Evolutionary conservation across 2,113 vertebrate genomes (phyloP).

Genomic region (Ptyas mucosa): DNA sequence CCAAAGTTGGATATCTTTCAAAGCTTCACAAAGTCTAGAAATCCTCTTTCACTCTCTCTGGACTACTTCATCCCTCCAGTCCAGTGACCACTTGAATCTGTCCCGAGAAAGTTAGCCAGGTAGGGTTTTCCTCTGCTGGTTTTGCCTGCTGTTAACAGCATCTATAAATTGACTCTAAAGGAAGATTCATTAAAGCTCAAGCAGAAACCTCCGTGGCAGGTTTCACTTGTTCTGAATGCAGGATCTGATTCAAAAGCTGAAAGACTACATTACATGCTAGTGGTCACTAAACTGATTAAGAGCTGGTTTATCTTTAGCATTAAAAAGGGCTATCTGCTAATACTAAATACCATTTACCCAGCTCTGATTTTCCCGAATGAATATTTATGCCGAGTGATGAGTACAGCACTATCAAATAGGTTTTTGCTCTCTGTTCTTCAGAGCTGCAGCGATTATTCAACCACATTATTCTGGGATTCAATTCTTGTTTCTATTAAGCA

Average conservation of each 20-base stretch:
- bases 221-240: not conserved
- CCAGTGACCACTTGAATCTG: not conserved
- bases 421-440: constrained; percentile 44
- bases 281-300: constrained; percentile 67
- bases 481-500: constrained; percentile 64
- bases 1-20: not conserved
- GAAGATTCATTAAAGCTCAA: not conserved
- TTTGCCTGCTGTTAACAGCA: not conserved
- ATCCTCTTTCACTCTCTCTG: not conserved
- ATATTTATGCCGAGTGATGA: constrained; percentile 68
- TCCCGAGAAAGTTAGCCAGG: constrained; percentile 17
- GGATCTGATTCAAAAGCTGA: constrained; percentile 41
- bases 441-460: constrained; percentile 60
- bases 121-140: accelerated
- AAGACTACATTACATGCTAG: constrained; percentile 54
- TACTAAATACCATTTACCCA: constrained; percentile 67
- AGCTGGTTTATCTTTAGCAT: constrained; percentile 59
- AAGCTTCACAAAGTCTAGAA: not conserved
- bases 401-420: constrained; percentile 63
- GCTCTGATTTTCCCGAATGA: constrained; percentile 65
- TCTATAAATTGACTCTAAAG: constrained; percentile 2
- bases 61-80: not conserved
- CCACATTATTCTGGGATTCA: constrained; percentile 50
- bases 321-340: constrained; percentile 64
- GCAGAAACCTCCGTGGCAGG: constrained; percentile 14